Percentiles rank a stretch among this genome's conserved stretches.
These are phyloP conservation scores for Bos indicus DNA, from an alignment of 2,113 vertebrate species.

Conservation along the genomic window DNA sequence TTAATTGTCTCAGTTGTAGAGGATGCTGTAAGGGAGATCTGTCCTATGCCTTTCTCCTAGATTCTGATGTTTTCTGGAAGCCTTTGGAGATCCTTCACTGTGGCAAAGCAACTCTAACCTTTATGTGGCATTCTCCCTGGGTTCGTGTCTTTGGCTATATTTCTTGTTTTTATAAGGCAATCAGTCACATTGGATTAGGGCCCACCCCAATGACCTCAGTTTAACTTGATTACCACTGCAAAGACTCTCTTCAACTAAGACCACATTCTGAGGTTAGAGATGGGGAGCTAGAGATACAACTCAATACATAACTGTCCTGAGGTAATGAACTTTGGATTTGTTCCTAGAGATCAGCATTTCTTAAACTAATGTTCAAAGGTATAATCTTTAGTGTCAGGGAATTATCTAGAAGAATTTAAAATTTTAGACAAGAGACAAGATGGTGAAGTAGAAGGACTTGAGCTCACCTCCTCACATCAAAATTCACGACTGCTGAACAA, in stretches of 20 bases:
- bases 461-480: neutral
- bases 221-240: neutral
- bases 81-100: too few species aligned
- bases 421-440: neutral
- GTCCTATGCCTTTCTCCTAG: neutral
- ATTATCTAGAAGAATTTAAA: neutral
- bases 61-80: neutral
- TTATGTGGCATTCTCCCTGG: neutral
- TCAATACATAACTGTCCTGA: neutral
- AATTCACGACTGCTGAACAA: neutral
- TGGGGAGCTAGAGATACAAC: neutral
- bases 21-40: neutral
- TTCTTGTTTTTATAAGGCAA: neutral
- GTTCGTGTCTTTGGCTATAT: too few species aligned
- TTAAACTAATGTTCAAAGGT: neutral
- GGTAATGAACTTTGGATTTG: neutral
- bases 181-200: neutral
- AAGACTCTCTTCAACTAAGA: neutral
- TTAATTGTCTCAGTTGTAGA: neutral
- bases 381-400: neutral
- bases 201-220: neutral
- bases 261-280: neutral
- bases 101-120: neutral
- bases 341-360: neutral
- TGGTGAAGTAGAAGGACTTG: neutral